These are phyloP conservation scores for Hyperopisus bebe DNA, from an alignment of 2,113 vertebrate genomes.

Conservation along the genomic window DNA sequence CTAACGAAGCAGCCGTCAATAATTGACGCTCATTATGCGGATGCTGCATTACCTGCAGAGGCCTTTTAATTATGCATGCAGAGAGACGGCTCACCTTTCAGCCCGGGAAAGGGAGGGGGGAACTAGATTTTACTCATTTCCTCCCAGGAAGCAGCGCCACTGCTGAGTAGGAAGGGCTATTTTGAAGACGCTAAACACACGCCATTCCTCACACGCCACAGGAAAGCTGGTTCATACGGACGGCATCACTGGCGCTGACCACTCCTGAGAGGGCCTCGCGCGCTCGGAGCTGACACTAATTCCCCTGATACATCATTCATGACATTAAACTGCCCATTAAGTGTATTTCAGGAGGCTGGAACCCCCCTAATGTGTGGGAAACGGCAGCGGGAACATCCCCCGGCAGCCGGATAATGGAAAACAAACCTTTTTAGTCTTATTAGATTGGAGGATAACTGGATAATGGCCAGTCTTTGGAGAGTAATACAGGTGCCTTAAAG, in stretches of 20 bases:
- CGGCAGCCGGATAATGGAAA: constrained; percentile 52
- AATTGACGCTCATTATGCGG: constrained; percentile 54
- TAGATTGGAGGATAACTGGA: constrained; percentile 13
- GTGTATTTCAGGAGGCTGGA: constrained; percentile 47
- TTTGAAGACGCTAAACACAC: neutral
- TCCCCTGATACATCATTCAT: constrained; percentile 63
- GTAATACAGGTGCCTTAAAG: neutral
- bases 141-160: neutral
- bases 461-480: neutral
- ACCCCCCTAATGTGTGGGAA: constrained; percentile 60
- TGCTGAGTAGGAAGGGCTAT: neutral
- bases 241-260: neutral
- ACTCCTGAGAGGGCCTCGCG: neutral
- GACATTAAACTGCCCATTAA: constrained; percentile 53
- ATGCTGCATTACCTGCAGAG: constrained; percentile 59
- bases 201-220: neutral
- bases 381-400: constrained; percentile 53
- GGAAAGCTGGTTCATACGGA: neutral
- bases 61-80: constrained; percentile 62
- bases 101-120: neutral
- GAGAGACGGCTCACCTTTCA: constrained; percentile 57
- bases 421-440: constrained; percentile 56
- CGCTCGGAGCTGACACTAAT: constrained; percentile 46
- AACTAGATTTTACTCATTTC: neutral
- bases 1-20: constrained; percentile 57